Percentiles rank a stretch among this genome's conserved stretches.
These are phyloP conservation scores for Hybos culiciformis DNA, from an alignment of 2,888 invertebrate genomes.

Conservation along the genomic window DNA sequence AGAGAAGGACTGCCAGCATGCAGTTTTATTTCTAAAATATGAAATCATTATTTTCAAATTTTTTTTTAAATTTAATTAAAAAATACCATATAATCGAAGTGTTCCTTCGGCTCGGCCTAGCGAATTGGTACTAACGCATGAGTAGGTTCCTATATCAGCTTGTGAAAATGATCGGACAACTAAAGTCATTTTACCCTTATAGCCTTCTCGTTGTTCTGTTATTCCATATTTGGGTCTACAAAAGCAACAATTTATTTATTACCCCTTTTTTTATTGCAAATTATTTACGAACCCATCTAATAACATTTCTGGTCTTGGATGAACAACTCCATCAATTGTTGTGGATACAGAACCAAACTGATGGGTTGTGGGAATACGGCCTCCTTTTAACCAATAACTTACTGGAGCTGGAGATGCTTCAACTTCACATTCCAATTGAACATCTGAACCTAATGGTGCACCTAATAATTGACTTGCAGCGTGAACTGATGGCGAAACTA, in stretches of 20 bases:
- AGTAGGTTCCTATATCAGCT: constrained; percentile 58
- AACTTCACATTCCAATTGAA: constrained; percentile 73
- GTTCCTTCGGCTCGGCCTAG: constrained; percentile 52
- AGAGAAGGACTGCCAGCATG: constrained; percentile 31
- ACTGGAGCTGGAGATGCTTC: constrained; percentile 62
- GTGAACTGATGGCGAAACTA: constrained; percentile 79
- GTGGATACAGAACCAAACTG: constrained; percentile 26
- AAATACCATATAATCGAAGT: constrained; percentile 46
- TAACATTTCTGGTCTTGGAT: constrained; percentile 52
- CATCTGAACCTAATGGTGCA: constrained; percentile 72
- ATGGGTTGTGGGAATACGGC: constrained; percentile 26
- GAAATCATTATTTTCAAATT: background rate
- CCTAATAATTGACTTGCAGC: constrained; percentile 81
- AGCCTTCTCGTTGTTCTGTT: constrained; percentile 34
- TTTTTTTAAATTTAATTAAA: background rate
- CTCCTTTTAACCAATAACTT: constrained; percentile 36
- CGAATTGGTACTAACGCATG: constrained; percentile 57
- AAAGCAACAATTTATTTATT: background rate
- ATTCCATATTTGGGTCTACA: constrained; percentile 35
- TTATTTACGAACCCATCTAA: constrained; percentile 54
- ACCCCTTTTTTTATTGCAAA: background rate
- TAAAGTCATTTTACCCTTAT: constrained; percentile 33
- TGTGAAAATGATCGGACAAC: constrained; percentile 39
- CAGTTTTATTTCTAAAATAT: constrained; percentile 32
- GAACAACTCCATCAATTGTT: constrained; percentile 29